Percentiles rank a stretch among this genome's conserved stretches.
Evolutionary conservation across 2,888 invertebrate genomes (phyloP).

Genomic region (Papilio protenor): DNA sequence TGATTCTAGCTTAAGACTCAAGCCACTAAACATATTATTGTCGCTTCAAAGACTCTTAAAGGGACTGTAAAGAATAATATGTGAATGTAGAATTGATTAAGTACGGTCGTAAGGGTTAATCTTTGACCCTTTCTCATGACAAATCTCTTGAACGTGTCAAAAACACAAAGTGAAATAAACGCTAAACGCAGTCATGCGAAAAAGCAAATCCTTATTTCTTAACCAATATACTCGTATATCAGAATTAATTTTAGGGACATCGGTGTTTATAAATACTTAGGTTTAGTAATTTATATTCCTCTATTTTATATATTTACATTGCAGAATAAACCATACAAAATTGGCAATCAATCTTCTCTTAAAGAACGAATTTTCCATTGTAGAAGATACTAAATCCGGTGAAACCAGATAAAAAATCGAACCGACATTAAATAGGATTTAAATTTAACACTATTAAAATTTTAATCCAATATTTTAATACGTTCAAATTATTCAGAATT

Average conservation of each 20-base stretch:
- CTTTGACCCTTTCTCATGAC: constrained; percentile 40
- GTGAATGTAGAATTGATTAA: constrained; percentile 32
- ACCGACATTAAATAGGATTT: not conserved
- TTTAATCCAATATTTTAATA: not conserved
- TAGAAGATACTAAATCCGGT: not conserved
- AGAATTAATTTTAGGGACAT: constrained; percentile 8
- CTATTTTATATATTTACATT: not conserved
- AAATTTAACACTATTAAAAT: not conserved
- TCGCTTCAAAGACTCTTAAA: not conserved
- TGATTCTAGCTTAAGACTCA: not conserved
- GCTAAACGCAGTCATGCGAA: constrained; percentile 35
- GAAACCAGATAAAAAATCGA: not conserved
- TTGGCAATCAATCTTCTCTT: not conserved
- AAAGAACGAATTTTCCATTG: not conserved
- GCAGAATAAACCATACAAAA: not conserved
- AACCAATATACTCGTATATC: not conserved
- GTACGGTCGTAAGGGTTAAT: constrained; percentile 38
- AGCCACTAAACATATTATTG: not conserved
- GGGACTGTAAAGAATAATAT: constrained; percentile 14
- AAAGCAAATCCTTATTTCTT: constrained; percentile 35
- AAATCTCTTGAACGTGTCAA: constrained; percentile 41
- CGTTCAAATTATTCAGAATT: not conserved
- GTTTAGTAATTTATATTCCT: not conserved
- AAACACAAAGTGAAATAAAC: constrained; percentile 42
- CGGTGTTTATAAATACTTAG: not conserved